Percentiles rank a stretch among this genome's conserved stretches.
Conservation (phyloP, 2,113 vertebrate genomes). For the Microtus pennsylvanicus region DNA sequence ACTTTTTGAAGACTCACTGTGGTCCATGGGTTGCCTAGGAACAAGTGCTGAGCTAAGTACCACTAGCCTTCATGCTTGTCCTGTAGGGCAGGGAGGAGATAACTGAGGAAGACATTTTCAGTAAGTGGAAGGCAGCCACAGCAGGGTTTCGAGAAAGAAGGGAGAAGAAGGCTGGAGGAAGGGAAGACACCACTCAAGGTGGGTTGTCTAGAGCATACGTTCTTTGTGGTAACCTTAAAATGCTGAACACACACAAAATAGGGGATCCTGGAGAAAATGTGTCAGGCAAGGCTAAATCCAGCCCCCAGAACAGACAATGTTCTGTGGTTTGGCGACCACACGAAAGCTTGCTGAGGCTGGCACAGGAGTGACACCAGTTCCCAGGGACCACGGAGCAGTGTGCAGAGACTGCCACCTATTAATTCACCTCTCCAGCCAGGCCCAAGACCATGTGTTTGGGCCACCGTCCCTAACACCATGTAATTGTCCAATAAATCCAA, state of each 20-base stretch:
- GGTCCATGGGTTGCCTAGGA: not conserved
- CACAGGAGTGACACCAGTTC: not conserved
- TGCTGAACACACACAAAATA: not conserved
- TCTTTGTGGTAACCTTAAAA: not conserved
- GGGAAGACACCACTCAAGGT: not conserved
- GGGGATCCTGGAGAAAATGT: no score
- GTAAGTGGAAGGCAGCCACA: not conserved
- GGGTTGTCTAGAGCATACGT: not conserved
- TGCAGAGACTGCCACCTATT: not conserved
- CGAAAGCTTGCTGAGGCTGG: not conserved
- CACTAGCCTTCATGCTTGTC: not conserved
- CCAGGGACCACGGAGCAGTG: not conserved
- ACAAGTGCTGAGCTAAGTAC: not conserved
- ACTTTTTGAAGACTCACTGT: not conserved
- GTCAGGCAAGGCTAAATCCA: not conserved
- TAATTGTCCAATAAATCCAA: not conserved
- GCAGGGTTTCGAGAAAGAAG: not conserved
- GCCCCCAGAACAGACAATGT: not conserved
- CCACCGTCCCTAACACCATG: not conserved
- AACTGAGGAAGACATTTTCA: not conserved
- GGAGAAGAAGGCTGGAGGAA: rapidly evolving
- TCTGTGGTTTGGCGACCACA: not conserved
- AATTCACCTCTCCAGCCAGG: not conserved
- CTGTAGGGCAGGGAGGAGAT: not conserved
- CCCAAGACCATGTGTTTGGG: not conserved